Conservation (phyloP, 2,797 vertebrate species). For the Chiloscyllium punctatum region DNA sequence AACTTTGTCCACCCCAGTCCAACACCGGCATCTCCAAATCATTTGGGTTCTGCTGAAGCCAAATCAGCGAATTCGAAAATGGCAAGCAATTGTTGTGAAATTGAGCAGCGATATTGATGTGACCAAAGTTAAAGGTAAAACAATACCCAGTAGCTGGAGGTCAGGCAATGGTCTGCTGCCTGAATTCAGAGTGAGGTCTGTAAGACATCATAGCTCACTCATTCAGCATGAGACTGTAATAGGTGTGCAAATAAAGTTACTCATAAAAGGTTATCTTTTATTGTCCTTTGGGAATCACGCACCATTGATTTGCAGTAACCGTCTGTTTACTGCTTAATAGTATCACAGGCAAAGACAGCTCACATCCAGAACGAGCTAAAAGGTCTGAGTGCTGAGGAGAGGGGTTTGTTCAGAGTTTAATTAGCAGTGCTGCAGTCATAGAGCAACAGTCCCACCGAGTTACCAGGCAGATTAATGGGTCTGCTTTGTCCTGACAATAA, state of each 20-base stretch:
- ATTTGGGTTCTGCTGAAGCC: background rate
- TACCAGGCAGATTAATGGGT: background rate
- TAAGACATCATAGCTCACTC: background rate
- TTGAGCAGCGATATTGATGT: background rate
- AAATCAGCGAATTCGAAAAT: background rate
- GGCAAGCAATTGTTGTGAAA: background rate
- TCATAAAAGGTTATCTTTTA: no score
- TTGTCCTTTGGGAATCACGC: background rate
- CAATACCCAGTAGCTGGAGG: background rate
- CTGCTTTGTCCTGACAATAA: background rate
- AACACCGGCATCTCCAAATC: no score
- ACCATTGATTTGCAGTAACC: background rate
- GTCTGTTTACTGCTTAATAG: background rate
- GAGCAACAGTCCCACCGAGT: background rate
- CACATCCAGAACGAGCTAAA: background rate
- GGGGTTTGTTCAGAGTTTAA: background rate
- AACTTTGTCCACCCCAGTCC: no score
- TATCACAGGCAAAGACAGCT: background rate
- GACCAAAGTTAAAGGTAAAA: background rate
- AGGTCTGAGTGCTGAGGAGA: background rate
- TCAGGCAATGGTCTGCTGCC: background rate
- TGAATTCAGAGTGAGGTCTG: background rate
- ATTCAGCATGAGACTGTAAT: background rate
- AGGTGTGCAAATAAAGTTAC: background rate
- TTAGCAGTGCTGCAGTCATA: background rate